A percentile compares a stretch with the other conserved stretches of the same genome.
These are phyloP conservation scores for Drosophila paulistorum DNA, from an alignment of 1,140 invertebrate species.

Conservation along the genomic window DNA sequence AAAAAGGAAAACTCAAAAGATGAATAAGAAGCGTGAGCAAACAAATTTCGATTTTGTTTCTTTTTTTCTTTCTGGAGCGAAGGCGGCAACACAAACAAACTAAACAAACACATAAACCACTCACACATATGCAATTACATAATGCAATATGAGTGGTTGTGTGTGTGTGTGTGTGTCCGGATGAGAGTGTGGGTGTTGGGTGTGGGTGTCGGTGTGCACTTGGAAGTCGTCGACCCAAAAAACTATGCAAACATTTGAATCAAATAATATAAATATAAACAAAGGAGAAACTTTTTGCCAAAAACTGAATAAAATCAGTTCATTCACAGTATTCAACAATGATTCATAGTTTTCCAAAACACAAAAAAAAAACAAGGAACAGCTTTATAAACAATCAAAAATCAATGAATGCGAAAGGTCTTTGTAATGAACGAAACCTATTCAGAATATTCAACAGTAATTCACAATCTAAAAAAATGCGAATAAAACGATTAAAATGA, in stretches of 20 bases:
- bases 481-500: no score
- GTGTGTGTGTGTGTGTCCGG: not conserved
- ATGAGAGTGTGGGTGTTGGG: not conserved
- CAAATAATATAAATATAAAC: constrained; percentile 11
- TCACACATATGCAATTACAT: constrained; percentile 28
- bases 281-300: constrained; percentile 61
- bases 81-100: constrained; percentile 10
- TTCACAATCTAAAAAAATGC: no score
- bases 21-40: constrained; percentile 25
- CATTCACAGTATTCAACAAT: constrained; percentile 39
- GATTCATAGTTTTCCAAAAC: not conserved
- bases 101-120: constrained; percentile 33
- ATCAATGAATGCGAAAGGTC: no score
- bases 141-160: not conserved
- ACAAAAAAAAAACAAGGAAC: no score
- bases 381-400: no score
- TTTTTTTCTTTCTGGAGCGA: constrained; percentile 5
- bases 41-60: not conserved
- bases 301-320: constrained; percentile 42
- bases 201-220: constrained; percentile 18
- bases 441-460: no score
- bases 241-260: constrained; percentile 27
- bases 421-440: no score
- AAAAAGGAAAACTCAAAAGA: not conserved
- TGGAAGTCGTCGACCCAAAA: constrained; percentile 59